Evolutionary conservation across 2,797 vertebrate species (phyloP).

Genomic region (Lagocephalus sceleratus): DNA sequence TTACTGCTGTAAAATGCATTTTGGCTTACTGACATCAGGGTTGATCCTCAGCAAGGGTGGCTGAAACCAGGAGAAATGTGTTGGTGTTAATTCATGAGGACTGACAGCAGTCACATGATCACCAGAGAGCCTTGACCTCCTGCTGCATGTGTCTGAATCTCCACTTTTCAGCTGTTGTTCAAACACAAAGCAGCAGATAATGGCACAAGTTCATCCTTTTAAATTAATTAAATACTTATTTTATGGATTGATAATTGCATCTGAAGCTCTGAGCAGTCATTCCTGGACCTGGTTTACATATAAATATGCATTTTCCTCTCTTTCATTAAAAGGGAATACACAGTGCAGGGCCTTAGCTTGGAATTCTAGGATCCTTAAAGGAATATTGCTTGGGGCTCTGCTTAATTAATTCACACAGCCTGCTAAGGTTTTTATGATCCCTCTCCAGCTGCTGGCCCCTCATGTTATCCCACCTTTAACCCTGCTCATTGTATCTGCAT

Average conservation of each 20-base stretch:
- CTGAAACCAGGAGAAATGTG: too few species aligned
- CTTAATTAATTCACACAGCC: slow-evolving; percentile 71
- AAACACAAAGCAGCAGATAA: not conserved
- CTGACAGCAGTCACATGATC: too few species aligned
- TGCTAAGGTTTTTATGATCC: slow-evolving; percentile 60
- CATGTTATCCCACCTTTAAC: slow-evolving; percentile 54
- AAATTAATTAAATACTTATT: slow-evolving; percentile 30
- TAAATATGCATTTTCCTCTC: slow-evolving; percentile 50
- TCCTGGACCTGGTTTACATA: slow-evolving; percentile 29
- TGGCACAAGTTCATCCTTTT: slow-evolving; percentile 1
- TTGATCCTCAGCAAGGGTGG: not conserved
- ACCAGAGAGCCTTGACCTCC: too few species aligned
- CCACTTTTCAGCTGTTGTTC: not conserved
- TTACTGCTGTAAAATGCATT: slow-evolving; percentile 11
- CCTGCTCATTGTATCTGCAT: slow-evolving; percentile 27
- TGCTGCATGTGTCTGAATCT: slow-evolving; percentile 1
- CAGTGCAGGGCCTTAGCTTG: slow-evolving; percentile 44
- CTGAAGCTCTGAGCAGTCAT: slow-evolving; percentile 19
- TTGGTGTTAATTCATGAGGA: too few species aligned
- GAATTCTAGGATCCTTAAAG: slow-evolving; percentile 57
- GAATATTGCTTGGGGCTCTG: slow-evolving; percentile 61
- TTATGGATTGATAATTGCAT: slow-evolving; percentile 24
- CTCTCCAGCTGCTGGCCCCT: slow-evolving; percentile 53
- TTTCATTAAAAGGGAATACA: slow-evolving; percentile 63
- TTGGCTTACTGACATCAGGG: slow-evolving; percentile 11